These are phyloP conservation scores for Spisula subtruncata DNA, from an alignment of 2,888 invertebrate genomes.

Conservation along the genomic window DNA sequence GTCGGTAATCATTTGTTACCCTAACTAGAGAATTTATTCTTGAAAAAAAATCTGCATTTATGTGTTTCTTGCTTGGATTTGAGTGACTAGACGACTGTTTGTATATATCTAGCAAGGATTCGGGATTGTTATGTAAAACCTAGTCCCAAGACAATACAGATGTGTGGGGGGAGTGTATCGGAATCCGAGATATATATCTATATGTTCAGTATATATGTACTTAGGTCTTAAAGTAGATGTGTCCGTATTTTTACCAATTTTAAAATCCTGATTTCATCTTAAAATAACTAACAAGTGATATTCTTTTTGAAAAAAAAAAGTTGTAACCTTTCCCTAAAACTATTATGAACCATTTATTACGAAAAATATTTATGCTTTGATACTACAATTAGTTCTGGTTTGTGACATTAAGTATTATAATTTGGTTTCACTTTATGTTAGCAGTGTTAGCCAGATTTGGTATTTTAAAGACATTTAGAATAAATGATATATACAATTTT, in stretches of 20 bases:
- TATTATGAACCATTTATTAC: no score
- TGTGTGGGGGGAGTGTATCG: background rate
- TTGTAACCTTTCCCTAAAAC: no score
- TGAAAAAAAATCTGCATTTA: slow-evolving; percentile 30
- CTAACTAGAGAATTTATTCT: slow-evolving; percentile 52
- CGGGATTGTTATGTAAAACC: background rate
- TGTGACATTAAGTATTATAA: no score
- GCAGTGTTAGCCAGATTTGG: no score
- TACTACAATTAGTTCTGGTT: no score
- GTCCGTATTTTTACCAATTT: background rate
- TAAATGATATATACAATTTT: no score
- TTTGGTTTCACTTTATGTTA: no score
- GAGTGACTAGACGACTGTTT: slow-evolving; percentile 5
- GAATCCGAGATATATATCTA: background rate
- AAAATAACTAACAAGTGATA: no score
- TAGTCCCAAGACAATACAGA: background rate
- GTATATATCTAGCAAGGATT: background rate
- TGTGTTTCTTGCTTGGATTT: background rate
- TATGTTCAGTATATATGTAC: background rate
- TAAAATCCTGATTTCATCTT: no score
- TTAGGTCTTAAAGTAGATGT: background rate
- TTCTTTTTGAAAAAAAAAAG: no score
- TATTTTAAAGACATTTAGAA: no score
- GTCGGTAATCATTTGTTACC: slow-evolving; percentile 48
- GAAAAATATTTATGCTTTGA: no score